Percentiles rank a stretch among this genome's conserved stretches.
Conservation (phyloP, 2,113 vertebrate species). For the Dicentrarchus labrax region DNA sequence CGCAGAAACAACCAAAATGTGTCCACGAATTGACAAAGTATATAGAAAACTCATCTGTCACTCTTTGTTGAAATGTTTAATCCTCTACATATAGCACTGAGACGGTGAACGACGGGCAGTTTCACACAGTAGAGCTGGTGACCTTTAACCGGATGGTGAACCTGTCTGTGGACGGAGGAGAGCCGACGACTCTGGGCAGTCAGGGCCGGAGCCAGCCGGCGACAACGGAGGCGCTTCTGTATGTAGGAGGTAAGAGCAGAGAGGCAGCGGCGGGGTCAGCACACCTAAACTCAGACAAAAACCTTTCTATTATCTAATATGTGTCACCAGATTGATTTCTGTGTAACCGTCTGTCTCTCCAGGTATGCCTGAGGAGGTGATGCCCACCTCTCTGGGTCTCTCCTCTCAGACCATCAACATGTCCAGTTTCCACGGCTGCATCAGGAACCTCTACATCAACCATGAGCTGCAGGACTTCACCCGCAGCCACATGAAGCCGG, state of each 20-base stretch:
- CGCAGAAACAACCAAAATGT: too few species aligned
- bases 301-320: background rate
- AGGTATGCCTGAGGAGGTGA: slow-evolving; percentile 95
- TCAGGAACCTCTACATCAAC: slow-evolving; percentile 98
- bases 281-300: background rate
- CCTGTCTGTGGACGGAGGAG: slow-evolving; percentile 95
- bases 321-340: too few species aligned
- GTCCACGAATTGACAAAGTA: too few species aligned
- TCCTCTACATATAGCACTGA: slow-evolving; percentile 84
- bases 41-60: too few species aligned
- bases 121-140: slow-evolving; percentile 98
- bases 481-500: slow-evolving; percentile 93
- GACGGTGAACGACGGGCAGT: slow-evolving; percentile 96
- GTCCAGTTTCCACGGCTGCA: slow-evolving; percentile 96
- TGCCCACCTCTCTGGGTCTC: slow-evolving; percentile 88
- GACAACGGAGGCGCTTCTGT: slow-evolving; percentile 91
- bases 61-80: background rate
- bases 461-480: slow-evolving; percentile 98
- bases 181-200: slow-evolving; percentile 95
- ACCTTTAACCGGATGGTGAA: slow-evolving; percentile 98
- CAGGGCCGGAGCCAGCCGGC: slow-evolving; percentile 88
- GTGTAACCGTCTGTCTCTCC: background rate
- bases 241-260: slow-evolving; percentile 91
- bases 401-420: slow-evolving; percentile 89
- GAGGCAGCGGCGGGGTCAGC: background rate